phyloP scores from a whole-genome alignment of 2,888 invertebrate species.

The Thereva nobilitata region DNA sequence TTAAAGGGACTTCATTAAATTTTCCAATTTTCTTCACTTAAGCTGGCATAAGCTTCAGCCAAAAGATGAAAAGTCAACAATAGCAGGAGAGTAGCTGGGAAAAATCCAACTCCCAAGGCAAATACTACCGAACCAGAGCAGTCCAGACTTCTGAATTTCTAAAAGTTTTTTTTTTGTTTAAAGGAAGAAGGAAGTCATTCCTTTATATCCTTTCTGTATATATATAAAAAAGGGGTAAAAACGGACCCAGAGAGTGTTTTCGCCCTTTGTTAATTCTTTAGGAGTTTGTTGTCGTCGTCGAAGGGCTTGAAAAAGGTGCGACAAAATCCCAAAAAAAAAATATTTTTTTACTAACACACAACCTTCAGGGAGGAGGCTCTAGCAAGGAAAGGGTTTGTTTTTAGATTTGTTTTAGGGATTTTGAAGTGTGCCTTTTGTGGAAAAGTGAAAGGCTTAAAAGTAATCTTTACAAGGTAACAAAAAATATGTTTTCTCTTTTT shows the following conservation, averaged over 20 bases:
- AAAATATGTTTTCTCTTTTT: too few relatives aligned
- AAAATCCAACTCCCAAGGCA: constrained; percentile 4
- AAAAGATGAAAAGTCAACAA: constrained; percentile 27
- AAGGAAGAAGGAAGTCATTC: too few relatives aligned
- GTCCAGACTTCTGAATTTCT: too few relatives aligned
- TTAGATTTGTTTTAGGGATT: constrained; percentile 18
- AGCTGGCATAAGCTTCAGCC: constrained; percentile 8
- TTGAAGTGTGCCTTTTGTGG: constrained; percentile 16
- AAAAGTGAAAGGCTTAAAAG: constrained; percentile 8
- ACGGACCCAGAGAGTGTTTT: too few relatives aligned
- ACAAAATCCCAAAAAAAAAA: neutral
- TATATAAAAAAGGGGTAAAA: too few relatives aligned
- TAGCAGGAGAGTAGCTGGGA: constrained; percentile 11
- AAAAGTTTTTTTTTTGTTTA: too few relatives aligned
- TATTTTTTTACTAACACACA: constrained; percentile 9
- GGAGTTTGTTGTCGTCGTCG: too few relatives aligned
- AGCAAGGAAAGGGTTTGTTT: constrained; percentile 20
- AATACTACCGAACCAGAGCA: constrained; percentile 19
- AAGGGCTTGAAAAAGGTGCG: neutral
- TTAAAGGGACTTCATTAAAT: constrained; percentile 29
- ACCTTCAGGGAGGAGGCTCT: neutral
- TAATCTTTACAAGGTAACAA: too few relatives aligned
- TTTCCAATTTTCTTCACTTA: constrained; percentile 18
- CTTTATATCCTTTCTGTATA: too few relatives aligned
- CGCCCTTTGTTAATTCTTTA: too few relatives aligned